Base-by-base conservation (phyloP, 2,797 vertebrate species). In the Capromys pilorides region DNA sequence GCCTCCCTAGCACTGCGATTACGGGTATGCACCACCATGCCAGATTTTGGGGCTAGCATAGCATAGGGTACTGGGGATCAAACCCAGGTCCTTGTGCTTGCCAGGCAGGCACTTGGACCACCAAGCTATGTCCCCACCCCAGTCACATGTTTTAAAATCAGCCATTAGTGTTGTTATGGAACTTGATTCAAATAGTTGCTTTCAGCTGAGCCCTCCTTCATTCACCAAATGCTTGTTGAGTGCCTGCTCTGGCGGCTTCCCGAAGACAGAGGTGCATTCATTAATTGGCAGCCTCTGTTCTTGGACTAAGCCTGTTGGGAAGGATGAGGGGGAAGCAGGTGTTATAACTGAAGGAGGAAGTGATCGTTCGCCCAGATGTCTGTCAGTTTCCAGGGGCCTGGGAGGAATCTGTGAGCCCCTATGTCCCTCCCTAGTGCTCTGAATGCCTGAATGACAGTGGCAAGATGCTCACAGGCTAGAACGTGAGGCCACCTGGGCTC, bases 231-330 rank as follows among this genome's bases (percentile, higher is more conserved):
- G 10, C 69, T 49, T 82, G 14, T 14, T 51, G 22, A 77, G 24
- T 26, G 33, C 45, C 86, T 51, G 7, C 51, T 21, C 26, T 12
- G 2, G 11, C 0, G 0, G 0, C 51, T 31, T 28, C 54, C 73
- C 1, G 14, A 33, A 73, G 36, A 71, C 33, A 28, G 73, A 33
- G 13, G 5, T 5, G 2, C 39, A 1, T 24, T 36, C 49, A 1
- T 21, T 49, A 24, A 19, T 36, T 11, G 57, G 45, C 78, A 3
- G 16, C 45, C 51, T 51, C 24, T 9, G 83, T 62, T 71, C 45
- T 89, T 1, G 0, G 3, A 69, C 26, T 39, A 49, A 57, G 26
- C 61, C 71, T 61, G 39, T 28, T 6, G 19, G 71, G 69, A 36
- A 36, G 59, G 24, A 3, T 28, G 80, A 14, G 39, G n/a, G 80